Evolutionary conservation across 2,888 invertebrate genomes (phyloP), one percentile per base, ranked within the genome.

Genomic region (Chirona hameri): DNA sequence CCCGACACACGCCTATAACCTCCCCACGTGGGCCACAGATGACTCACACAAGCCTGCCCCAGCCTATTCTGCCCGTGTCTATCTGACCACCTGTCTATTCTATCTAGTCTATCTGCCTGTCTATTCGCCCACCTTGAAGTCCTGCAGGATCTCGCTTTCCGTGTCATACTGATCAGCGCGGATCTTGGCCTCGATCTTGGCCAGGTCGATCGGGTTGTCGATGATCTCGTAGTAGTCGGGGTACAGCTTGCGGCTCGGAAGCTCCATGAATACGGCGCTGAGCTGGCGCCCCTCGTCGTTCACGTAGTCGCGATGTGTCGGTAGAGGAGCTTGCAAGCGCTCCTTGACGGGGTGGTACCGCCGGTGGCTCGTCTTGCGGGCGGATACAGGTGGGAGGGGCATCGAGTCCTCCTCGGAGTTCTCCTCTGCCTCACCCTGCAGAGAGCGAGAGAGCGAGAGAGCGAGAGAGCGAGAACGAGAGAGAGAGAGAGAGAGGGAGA

Each of bases 221-320:
- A 98, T 98, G 1, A 98, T 93, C 88, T 95, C 94, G 88, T 98
- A 98, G 88, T 98, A 98, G 88, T 97, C 97, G 0, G 98, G 96
- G 87, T 98, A 98, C 57, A 96, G 90, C 87, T 97, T 96, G 88
- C 95, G 94, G 52, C 96, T 96, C 0, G 99, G 99, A 87, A 98
- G 95, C 88, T 97, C 96, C 95, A 98, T 95, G 87, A 99, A 99
- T 86, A 96, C 92, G 83, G 95, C 89, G 90, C 97, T 95, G 0
- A 97, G 94, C 86, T 94, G 93, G 24, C 98, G 91, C 0, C 95
- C 95, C 82, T 85, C 85, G 79, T 84, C 84, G 14, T 79, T 48
- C 48, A 52, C 89, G 87, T 91, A 93, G 87, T 93, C 93, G 84
- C 92, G 90, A 93, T 89, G 86, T 91, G 92, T 87, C 92, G 95